A percentile compares a stretch with the other conserved stretches of the same genome.
Conservation (phyloP, 2,888 invertebrate genomes). For the Drosophila siamana region DNA sequence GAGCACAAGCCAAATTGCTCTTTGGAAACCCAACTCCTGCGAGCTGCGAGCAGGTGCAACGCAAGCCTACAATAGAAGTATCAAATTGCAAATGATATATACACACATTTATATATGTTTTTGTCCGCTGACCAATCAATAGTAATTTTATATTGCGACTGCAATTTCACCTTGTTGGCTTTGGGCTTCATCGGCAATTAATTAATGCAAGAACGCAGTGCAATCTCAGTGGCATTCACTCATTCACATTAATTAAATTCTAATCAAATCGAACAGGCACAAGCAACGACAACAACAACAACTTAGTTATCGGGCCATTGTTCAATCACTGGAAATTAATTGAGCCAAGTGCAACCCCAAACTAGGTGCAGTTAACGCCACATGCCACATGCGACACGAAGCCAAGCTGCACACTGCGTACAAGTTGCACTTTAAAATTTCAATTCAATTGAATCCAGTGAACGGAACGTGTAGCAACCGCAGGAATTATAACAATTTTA, state of each 20-base stretch:
- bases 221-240: slow-evolving; percentile 18
- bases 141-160: not conserved
- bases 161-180: not conserved
- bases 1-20: slow-evolving; percentile 13
- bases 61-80: not conserved
- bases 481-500: slow-evolving; percentile 84
- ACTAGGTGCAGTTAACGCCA: slow-evolving; percentile 9
- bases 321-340: slow-evolving; percentile 78
- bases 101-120: not conserved
- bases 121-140: slow-evolving; percentile 4
- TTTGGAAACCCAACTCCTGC: slow-evolving; percentile 8
- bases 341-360: slow-evolving; percentile 55
- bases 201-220: slow-evolving; percentile 9
- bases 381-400: slow-evolving; percentile 9
- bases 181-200: slow-evolving; percentile 10
- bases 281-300: not conserved
- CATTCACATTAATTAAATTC: slow-evolving; percentile 61
- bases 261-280: slow-evolving; percentile 20
- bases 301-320: slow-evolving; percentile 62
- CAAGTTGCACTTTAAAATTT: slow-evolving; percentile 58
- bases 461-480: slow-evolving; percentile 66
- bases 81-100: slow-evolving; percentile 2
- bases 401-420: not conserved
- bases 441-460: slow-evolving; percentile 67
- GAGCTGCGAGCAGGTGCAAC: slow-evolving; percentile 33